Evolutionary conservation across 1,140 invertebrate genomes (phyloP), one percentile per base, ranked within the genome.

Genomic region (Lordiphosa stackelbergi): DNA sequence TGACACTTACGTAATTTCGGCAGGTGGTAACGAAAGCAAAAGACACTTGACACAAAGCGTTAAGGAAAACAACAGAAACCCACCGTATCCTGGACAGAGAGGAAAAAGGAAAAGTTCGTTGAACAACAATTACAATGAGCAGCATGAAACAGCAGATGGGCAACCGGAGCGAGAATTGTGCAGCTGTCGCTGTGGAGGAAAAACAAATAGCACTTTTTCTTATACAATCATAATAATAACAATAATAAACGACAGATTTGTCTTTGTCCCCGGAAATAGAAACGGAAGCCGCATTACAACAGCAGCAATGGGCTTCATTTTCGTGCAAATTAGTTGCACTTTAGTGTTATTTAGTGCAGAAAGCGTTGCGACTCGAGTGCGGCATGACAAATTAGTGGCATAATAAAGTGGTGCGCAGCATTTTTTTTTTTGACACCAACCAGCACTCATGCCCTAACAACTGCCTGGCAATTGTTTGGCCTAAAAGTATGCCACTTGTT

Each of bases 111-210:
- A 79, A 81, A 78, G 70, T 75, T 68, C 62, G 75, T 53, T 64
- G 71, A 68, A 81, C 71, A 79, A 74, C 75, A 79, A 75, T 81
- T 79, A 81, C 75, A 81, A n/a, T n/a, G n/a, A n/a, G n/a, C n/a
- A n/a, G n/a, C n/a, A n/a, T n/a, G n/a, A n/a, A n/a, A 51, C 41
- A 59, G 56, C 63, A 59, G 65, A 48, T 47, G 42, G 52, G 51
- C 46, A 43, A 16, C 34, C 61, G 24, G 16, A 4, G 13, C 36
- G 11, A 38, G 53, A 69, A 58, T 62, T 66, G 63, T 66, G 36
- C 66, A 70, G 63, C 63, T 66, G 66, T 66, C 62, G 55, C 52
- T 52, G 65, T 61, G 53, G 12, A 51, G 47, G n/a, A 53, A 58
- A 12, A 12, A 45, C 11, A 43, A 40, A 52, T 52, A 66, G 64